Conservation (phyloP, 2,797 vertebrate genomes). For the Myripristis jacobus region DNA sequence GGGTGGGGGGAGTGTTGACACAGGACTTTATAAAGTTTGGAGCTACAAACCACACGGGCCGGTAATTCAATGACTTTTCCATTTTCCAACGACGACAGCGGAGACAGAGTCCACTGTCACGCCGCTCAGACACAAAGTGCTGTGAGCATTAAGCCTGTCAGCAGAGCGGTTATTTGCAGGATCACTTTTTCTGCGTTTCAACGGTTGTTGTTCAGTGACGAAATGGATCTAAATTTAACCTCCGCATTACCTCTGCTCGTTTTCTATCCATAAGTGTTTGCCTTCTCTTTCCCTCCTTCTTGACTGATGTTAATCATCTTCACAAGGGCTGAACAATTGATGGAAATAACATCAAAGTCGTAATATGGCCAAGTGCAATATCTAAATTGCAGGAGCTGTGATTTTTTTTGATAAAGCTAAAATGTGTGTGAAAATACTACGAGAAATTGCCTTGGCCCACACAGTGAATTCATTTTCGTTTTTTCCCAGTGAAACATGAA, state of each 20-base stretch:
- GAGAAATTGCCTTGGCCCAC: too few relatives aligned
- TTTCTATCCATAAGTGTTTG: neutral
- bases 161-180: slow-evolving; percentile 31
- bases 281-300: slow-evolving; percentile 2
- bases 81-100: slow-evolving; percentile 49
- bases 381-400: too few relatives aligned
- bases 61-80: slow-evolving; percentile 52
- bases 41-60: slow-evolving; percentile 60
- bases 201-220: slow-evolving; percentile 30
- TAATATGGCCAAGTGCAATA: too few relatives aligned
- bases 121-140: neutral
- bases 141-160: slow-evolving; percentile 27
- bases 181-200: slow-evolving; percentile 8
- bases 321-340: too few relatives aligned
- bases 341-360: too few relatives aligned
- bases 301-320: slow-evolving; percentile 17
- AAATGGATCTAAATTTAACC: slow-evolving; percentile 17
- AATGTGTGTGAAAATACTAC: too few relatives aligned
- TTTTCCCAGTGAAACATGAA: too few relatives aligned
- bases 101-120: slow-evolving; percentile 29
- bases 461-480: too few relatives aligned
- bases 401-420: too few relatives aligned
- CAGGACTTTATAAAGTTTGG: slow-evolving; percentile 61
- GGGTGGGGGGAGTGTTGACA: slow-evolving; percentile 59
- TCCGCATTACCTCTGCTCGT: slow-evolving; percentile 13